Base-by-base conservation (phyloP, 2,888 invertebrate species). In the Ypsolopha scabrella region DNA sequence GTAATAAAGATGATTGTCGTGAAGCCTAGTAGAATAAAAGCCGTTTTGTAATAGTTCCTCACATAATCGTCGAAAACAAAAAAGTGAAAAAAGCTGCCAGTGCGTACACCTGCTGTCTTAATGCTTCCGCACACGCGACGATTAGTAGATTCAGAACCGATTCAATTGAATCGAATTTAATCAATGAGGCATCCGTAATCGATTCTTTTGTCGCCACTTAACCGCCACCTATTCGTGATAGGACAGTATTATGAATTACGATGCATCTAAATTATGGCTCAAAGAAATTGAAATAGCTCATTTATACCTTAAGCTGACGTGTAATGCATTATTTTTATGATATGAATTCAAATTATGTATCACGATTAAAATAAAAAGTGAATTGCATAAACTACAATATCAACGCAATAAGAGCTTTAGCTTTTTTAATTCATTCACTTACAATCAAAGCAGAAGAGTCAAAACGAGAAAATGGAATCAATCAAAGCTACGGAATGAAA, bases 401-500 rank as follows among this genome's bases (percentile, higher is more conserved):
- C 14, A 24, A 39, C 14, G 9, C 10, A 36, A 33, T 36, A 11
- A 48, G 13, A 48, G 35, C 47, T 37, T 24, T 24, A 24, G 36
- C 67, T 68, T 68, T 70, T 67, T 62, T 63, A 73, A 74, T 72
- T 73, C 74, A 67, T 69, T 66, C 68, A 57, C 61, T 59, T 52
- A 39, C 49, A n/a, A 55, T 55, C 53, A 59, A 60, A 64, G 70
- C 67, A 73, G 70, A 71, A 49, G 39, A 67, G 67, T 61, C 62
- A 67, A 69, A 73, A 75, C 71, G 64, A 70, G 73, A 65, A 71
- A 70, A 73, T 76, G 70, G 70, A 79, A 79, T 81, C 83, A 83
- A 86, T 85, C 85, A 82, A 80, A 85, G 82, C 78, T 73, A 73
- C 14, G 74, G 70, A 75, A 77, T 75, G 50, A 51, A 48, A 55